Percentiles rank a stretch among this genome's conserved stretches.
Evolutionary conservation across 2,797 vertebrate species (phyloP).

Genomic region (Pangasius macronema): DNA sequence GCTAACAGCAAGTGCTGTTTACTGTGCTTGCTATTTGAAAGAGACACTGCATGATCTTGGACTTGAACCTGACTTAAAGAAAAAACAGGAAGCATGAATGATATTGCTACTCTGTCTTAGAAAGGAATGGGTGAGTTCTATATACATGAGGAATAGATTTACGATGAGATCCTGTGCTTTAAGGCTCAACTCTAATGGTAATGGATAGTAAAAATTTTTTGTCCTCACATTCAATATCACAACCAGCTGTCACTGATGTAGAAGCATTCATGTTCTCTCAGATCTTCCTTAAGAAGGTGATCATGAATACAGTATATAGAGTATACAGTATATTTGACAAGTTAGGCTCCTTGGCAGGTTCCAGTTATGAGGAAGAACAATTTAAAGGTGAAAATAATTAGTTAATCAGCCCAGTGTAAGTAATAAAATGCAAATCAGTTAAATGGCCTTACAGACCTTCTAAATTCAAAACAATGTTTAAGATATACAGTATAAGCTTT

Average conservation of each 20-base stretch:
- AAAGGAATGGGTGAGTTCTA: not conserved
- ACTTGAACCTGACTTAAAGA: not conserved
- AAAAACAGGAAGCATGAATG: not conserved
- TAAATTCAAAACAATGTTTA: not conserved
- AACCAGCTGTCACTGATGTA: not conserved
- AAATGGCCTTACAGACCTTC: not conserved
- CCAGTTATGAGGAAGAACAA: conserved; percentile 18
- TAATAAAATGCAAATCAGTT: not conserved
- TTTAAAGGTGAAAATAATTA: conserved; percentile 29
- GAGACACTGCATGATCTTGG: not conserved
- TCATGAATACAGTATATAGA: not conserved
- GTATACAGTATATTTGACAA: not conserved
- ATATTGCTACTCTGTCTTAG: not conserved
- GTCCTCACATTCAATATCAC: not conserved
- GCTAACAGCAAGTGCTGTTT: not conserved
- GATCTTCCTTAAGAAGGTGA: not conserved
- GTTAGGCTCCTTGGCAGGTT: conserved; percentile 1
- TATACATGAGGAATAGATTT: not conserved
- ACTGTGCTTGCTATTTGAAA: not conserved
- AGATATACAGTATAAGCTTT: not conserved
- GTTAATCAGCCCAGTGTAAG: conserved; percentile 12
- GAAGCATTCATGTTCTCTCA: not conserved
- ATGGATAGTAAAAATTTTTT: not conserved
- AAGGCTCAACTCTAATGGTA: not conserved
- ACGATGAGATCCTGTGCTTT: not conserved